Conservation (phyloP, 2,113 vertebrate species). For the Rhagologus leucostigma region DNA sequence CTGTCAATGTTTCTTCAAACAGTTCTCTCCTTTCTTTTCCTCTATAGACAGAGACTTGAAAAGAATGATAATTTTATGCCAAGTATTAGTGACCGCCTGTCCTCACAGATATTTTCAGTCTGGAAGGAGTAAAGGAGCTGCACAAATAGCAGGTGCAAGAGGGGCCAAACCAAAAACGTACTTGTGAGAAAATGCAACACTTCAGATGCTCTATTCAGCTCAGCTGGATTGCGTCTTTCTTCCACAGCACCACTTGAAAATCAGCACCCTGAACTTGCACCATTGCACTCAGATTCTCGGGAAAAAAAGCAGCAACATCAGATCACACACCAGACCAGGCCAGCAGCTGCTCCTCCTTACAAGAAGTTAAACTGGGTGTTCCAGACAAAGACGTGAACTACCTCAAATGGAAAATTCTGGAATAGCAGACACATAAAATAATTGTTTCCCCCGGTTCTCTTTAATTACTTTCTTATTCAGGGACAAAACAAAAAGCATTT, state of each 20-base stretch:
- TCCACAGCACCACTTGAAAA: background rate
- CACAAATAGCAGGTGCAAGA: background rate
- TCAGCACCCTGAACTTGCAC: background rate
- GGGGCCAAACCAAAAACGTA: background rate
- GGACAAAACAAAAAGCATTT: background rate
- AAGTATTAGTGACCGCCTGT: constrained; percentile 16
- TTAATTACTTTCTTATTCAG: background rate
- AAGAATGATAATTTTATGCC: constrained; percentile 35
- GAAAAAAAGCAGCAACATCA: background rate
- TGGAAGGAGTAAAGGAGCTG: background rate
- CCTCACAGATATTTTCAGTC: constrained; percentile 12
- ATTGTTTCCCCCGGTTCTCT: background rate
- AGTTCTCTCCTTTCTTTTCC: background rate
- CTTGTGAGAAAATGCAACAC: background rate
- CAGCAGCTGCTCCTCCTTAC: background rate
- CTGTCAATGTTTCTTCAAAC: background rate
- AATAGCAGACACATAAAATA: background rate
- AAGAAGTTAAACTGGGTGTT: background rate
- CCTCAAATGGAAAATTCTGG: background rate
- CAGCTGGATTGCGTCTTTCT: background rate
- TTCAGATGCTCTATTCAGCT: background rate
- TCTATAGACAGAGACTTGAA: background rate
- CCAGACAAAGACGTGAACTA: background rate
- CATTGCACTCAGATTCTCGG: background rate
- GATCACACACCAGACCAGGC: background rate